These are phyloP conservation scores for Pachydiplax longipennis DNA, from an alignment of 2,888 invertebrate species.

Conservation along the genomic window DNA sequence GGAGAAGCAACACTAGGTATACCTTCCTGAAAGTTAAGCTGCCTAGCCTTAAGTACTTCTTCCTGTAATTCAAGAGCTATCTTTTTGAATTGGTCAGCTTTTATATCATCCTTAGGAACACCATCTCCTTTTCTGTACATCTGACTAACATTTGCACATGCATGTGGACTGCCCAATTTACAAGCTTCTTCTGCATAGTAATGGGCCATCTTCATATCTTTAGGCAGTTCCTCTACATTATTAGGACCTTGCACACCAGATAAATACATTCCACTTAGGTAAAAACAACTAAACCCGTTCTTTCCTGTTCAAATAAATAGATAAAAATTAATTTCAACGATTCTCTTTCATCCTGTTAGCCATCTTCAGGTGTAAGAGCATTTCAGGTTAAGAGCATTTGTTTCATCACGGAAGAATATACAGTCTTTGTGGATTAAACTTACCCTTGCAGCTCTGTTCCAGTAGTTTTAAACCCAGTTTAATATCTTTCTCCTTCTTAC, in stretches of 20 bases:
- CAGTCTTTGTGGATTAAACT: background rate
- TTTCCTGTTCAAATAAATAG: conserved; percentile 54
- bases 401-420: too few species aligned
- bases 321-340: background rate
- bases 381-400: too few species aligned
- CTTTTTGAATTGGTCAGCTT: conserved; percentile 76
- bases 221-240: conserved; percentile 56
- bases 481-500: conserved; percentile 49
- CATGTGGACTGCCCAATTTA: conserved; percentile 82
- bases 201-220: conserved; percentile 81
- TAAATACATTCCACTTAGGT: conserved; percentile 80
- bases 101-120: conserved; percentile 72
- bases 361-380: too few species aligned
- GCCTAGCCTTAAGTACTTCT: conserved; percentile 65
- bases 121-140: conserved; percentile 89
- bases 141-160: conserved; percentile 88
- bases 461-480: conserved; percentile 62
- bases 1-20: background rate
- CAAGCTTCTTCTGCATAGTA: conserved; percentile 80
- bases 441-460: conserved; percentile 62
- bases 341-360: too few species aligned
- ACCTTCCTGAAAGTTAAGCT: conserved; percentile 63
- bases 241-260: conserved; percentile 72
- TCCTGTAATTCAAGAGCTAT: conserved; percentile 75
- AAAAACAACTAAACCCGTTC: conserved; percentile 79